phyloP scores from a whole-genome alignment of 1,140 invertebrate species.

The Geopemphigus sp. region DNA sequence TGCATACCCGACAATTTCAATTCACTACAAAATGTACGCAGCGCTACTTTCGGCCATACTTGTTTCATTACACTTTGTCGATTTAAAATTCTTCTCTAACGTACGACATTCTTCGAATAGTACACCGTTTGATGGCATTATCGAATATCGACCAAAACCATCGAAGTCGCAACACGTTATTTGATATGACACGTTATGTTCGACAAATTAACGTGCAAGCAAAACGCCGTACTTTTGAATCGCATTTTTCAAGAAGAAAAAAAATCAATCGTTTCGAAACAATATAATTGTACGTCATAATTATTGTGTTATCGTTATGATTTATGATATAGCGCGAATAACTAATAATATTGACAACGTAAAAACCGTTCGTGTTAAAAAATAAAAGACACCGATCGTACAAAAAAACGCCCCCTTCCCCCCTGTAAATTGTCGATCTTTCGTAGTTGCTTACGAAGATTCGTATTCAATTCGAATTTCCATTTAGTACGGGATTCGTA shows the following conservation, averaged over 20 bases:
- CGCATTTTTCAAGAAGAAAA: slow-evolving; percentile 11
- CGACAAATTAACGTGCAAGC: neutral
- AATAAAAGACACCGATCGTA: neutral
- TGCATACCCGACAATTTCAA: neutral
- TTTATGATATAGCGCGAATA: neutral
- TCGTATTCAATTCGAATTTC: neutral
- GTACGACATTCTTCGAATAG: too few relatives aligned
- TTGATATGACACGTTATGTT: neutral
- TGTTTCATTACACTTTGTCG: neutral
- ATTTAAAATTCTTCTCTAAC: too few relatives aligned
- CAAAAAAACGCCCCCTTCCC: neutral
- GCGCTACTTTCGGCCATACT: neutral
- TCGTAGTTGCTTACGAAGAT: neutral
- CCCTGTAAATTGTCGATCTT: slow-evolving; percentile 10
- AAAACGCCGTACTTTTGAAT: neutral
- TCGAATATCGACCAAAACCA: neutral
- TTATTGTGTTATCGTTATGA: neutral
- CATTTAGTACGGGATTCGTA: neutral
- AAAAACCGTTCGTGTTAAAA: neutral
- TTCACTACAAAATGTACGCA: neutral
- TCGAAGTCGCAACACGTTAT: neutral
- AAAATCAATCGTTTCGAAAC: neutral
- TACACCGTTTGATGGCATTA: neutral
- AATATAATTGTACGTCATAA: too few relatives aligned
- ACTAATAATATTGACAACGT: slow-evolving; percentile 10